Evolutionary conservation across 2,888 invertebrate species (phyloP).

Genomic region (Platypus cylindrus): DNA sequence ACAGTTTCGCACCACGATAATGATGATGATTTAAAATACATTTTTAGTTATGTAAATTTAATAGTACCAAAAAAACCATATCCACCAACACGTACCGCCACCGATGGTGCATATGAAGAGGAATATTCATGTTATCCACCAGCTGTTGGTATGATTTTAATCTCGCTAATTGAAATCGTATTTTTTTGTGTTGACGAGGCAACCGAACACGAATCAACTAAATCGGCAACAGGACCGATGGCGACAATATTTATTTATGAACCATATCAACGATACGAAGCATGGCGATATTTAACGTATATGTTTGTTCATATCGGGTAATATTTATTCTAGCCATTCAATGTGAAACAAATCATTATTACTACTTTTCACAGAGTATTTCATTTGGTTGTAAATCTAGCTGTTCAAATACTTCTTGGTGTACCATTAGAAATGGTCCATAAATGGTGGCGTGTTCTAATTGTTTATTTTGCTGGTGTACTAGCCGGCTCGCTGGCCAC

Average conservation of each 20-base stretch:
- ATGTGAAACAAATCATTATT: constrained; percentile 2
- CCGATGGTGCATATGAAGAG: constrained; percentile 53
- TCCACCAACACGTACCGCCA: constrained; percentile 19
- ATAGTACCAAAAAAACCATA: constrained; percentile 18
- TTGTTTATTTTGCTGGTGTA: constrained; percentile 76
- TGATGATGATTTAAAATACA: not conserved
- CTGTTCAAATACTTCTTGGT: constrained; percentile 87
- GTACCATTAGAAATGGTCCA: constrained; percentile 95
- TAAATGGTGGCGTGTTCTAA: constrained; percentile 82
- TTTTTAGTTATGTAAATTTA: constrained; percentile 20
- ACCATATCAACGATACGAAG: constrained; percentile 72
- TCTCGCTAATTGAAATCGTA: constrained; percentile 77
- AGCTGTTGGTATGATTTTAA: constrained; percentile 78
- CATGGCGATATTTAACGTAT: constrained; percentile 89
- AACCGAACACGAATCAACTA: constrained; percentile 28
- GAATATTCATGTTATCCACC: constrained; percentile 92
- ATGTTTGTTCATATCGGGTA: constrained; percentile 94
- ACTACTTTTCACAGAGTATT: constrained; percentile 46
- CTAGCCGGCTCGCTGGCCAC: constrained; percentile 75
- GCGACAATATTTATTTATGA: constrained; percentile 72
- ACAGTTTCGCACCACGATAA: not conserved
- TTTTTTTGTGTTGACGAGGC: constrained; percentile 42
- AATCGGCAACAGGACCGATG: constrained; percentile 43
- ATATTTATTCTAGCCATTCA: not conserved
- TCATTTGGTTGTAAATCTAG: constrained; percentile 81